These are phyloP conservation scores for Coelopa pilipes DNA, from an alignment of 2,888 invertebrate genomes.

Conservation along the genomic window DNA sequence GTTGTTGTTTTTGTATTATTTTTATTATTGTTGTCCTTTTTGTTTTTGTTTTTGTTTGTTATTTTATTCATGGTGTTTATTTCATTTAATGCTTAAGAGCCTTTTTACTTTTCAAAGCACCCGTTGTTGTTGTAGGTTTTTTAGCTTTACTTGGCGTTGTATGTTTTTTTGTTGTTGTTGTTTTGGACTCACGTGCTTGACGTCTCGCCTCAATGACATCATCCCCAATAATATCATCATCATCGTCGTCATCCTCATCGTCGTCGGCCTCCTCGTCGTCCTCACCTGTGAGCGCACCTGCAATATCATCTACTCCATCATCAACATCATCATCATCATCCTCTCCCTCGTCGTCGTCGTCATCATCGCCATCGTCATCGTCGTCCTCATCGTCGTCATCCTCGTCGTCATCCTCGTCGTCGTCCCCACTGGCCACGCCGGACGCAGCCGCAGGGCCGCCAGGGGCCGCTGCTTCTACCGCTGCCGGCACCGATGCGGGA, in stretches of 20 bases:
- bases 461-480: conserved; percentile 42
- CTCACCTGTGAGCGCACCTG: conserved; percentile 75
- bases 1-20: conserved; percentile 36
- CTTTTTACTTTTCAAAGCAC: conserved; percentile 63
- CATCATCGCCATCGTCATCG: conserved; percentile 71
- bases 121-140: conserved; percentile 58
- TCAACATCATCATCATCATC: conserved; percentile 65
- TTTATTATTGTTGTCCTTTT: conserved; percentile 36
- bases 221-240: conserved; percentile 74
- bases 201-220: conserved; percentile 75
- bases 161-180: conserved; percentile 60
- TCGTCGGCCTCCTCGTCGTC: conserved; percentile 72
- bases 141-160: conserved; percentile 56
- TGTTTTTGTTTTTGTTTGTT: conserved; percentile 33
- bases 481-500: conserved; percentile 27
- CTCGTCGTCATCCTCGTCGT: conserved; percentile 55
- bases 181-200: conserved; percentile 88
- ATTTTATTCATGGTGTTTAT: conserved; percentile 35
- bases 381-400: conserved; percentile 60
- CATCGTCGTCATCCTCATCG: conserved; percentile 74
- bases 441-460: conserved; percentile 46
- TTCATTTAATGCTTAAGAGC: conserved; percentile 57
- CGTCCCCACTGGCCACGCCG: conserved; percentile 47
- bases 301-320: conserved; percentile 74
- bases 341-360: conserved; percentile 75